Conservation (phyloP, 2,888 invertebrate species). For the Kryphioiulus occultus region DNA sequence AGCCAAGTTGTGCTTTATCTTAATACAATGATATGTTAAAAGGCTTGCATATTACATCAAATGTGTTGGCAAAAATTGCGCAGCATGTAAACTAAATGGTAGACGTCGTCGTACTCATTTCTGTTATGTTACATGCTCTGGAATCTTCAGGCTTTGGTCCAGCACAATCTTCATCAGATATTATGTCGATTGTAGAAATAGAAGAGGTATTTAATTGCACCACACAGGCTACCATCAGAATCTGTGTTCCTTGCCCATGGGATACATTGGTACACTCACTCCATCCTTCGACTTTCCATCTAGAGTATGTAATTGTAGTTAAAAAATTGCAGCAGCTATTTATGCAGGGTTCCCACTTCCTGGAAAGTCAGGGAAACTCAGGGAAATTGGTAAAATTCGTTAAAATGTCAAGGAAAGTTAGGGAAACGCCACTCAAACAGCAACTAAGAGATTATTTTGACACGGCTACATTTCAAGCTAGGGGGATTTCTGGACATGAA, state of each 20-base stretch:
- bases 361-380: too few species aligned
- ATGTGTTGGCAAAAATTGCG: background rate
- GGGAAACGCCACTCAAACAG: too few species aligned
- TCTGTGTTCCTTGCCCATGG: background rate
- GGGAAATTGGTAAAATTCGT: too few species aligned
- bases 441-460: too few species aligned
- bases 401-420: too few species aligned
- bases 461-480: too few species aligned
- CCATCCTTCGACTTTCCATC: slow-evolving; percentile 41
- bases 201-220: background rate
- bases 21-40: too few species aligned
- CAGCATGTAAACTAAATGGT: background rate
- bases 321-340: background rate
- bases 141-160: background rate
- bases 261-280: slow-evolving; percentile 42
- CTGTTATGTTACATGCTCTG: slow-evolving; percentile 20
- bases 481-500: too few species aligned
- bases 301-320: background rate
- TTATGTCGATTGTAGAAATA: background rate
- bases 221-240: background rate
- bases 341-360: too few species aligned
- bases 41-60: too few species aligned
- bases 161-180: background rate
- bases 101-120: background rate
- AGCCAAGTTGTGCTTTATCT: too few species aligned